Evolutionary conservation across 2,888 invertebrate species (phyloP).

Genomic region (Acleris emargana): DNA sequence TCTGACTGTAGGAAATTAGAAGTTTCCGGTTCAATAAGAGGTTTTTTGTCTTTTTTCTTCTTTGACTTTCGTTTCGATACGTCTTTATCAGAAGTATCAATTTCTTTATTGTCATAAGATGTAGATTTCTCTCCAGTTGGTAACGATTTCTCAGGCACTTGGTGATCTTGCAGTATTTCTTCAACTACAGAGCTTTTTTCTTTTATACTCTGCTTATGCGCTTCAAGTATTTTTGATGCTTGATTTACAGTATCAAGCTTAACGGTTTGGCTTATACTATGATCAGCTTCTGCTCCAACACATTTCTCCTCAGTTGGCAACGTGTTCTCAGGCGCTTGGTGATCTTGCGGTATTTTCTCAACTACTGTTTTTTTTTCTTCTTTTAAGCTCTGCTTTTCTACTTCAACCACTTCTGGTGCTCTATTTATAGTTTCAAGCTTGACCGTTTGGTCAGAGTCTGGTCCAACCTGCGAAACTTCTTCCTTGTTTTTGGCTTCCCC

Average conservation of each 20-base stretch:
- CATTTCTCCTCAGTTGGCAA: background rate
- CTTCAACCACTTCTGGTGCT: background rate
- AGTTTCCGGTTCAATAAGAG: conserved; percentile 33
- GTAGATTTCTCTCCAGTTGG: background rate
- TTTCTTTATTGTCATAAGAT: background rate
- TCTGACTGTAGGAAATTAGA: background rate
- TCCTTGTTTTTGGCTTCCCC: background rate
- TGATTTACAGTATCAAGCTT: too few species aligned
- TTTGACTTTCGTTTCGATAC: conserved; percentile 38
- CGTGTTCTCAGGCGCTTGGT: too few species aligned
- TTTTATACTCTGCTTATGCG: background rate
- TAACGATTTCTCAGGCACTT: too few species aligned
- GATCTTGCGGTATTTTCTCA: too few species aligned
- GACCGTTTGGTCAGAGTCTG: too few species aligned
- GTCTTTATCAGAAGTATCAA: conserved; percentile 4
- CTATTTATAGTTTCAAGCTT: too few species aligned
- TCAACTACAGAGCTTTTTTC: too few species aligned
- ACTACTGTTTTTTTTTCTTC: background rate
- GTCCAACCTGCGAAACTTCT: background rate
- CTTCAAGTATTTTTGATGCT: background rate
- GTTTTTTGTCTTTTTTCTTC: conserved; percentile 48
- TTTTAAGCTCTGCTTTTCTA: background rate
- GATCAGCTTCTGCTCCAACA: too few species aligned
- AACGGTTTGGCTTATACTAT: too few species aligned
- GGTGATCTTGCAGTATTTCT: too few species aligned